Base-by-base conservation (phyloP, 2,888 invertebrate species). In the Epinotia ramella region DNA sequence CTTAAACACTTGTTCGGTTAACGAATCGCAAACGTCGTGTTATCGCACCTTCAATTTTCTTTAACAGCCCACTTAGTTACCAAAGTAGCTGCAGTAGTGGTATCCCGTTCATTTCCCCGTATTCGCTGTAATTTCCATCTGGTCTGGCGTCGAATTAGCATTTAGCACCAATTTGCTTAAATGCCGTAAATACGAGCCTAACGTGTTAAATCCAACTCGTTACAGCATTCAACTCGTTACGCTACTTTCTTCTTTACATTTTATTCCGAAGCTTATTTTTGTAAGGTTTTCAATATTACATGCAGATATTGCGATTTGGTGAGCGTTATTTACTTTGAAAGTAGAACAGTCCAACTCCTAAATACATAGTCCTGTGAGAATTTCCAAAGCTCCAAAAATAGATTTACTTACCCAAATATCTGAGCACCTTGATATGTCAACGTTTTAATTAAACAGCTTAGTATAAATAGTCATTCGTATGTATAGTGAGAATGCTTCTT, bases 161-260 rank as follows among this genome's bases (percentile, higher is more conserved):
- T 87, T n/a, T n/a, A n/a, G n/a, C n/a, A n/a, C 85, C 88, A 88
- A 88, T 88, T 88, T 87, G 80, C 81, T 83, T 87, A 88, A 87
- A 86, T 82, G 81, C 77, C 81, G 81, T 83, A 84, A 84, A 86
- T 85, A 80, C 81, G 81, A 82, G 79, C 77, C 80, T 79, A 79
- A 83, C 83, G 84, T 82, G 85, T 85, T 79, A 83, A 86, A 86
- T 86, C 84, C 80, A 76, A 83, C 84, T 82, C 82, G 83, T 82
- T 84, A 81, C 78, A 33, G 40, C 40, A 49, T 53, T 85, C 79
- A 77, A 82, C 83, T 82, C 83, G 84, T 82, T 85, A 81, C 78
- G 69, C 65, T 59, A 73, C 73, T 76, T 68, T 18, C 59, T 63
- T 46, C 66, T 65, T 60, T 49, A 68, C 63, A 69, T 69, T 59